phyloP scores from a whole-genome alignment of 2,113 vertebrate genomes.

The Platichthys flesus region DNA sequence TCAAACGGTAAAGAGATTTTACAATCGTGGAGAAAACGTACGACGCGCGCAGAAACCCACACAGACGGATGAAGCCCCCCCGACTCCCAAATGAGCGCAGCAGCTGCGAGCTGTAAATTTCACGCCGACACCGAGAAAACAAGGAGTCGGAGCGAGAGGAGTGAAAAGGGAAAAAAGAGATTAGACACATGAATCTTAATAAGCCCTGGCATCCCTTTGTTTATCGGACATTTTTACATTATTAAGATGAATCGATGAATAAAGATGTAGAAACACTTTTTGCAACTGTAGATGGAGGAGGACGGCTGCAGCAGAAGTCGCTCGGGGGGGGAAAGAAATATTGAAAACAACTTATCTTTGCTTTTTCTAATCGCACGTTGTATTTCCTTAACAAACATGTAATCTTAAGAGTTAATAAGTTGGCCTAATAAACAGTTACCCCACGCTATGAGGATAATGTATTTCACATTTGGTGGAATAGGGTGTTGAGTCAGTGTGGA shows the following conservation, averaged over 20 bases:
- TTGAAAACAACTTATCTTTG: slow-evolving; percentile 13
- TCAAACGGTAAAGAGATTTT: slow-evolving; percentile 8
- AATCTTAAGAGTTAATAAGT: slow-evolving; percentile 29
- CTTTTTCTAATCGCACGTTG: slow-evolving; percentile 19
- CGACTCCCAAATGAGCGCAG: slow-evolving; percentile 46
- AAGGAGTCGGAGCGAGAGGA: slow-evolving; percentile 10
- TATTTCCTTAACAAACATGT: slow-evolving; percentile 34
- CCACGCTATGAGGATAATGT: too few species aligned
- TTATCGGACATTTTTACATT: slow-evolving; percentile 55
- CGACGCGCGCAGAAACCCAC: slow-evolving; percentile 9
- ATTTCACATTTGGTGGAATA: slow-evolving; percentile 28
- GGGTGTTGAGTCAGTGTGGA: slow-evolving; percentile 26
- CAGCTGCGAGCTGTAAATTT: slow-evolving; percentile 72
- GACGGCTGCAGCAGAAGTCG: slow-evolving; percentile 12
- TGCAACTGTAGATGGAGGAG: slow-evolving; percentile 23
- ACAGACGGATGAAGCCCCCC: slow-evolving; percentile 51
- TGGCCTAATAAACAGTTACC: too few species aligned
- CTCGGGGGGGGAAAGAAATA: slow-evolving; percentile 9
- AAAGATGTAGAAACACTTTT: slow-evolving; percentile 43
- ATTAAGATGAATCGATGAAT: slow-evolving; percentile 63
- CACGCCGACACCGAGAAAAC: slow-evolving; percentile 28
- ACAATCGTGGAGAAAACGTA: neutral
- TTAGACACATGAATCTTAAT: slow-evolving; percentile 61
- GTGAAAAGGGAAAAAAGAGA: slow-evolving; percentile 27
- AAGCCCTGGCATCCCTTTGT: slow-evolving; percentile 46